Conservation (phyloP, 1,140 invertebrate genomes). For the Diplogasteroides magnus region DNA sequence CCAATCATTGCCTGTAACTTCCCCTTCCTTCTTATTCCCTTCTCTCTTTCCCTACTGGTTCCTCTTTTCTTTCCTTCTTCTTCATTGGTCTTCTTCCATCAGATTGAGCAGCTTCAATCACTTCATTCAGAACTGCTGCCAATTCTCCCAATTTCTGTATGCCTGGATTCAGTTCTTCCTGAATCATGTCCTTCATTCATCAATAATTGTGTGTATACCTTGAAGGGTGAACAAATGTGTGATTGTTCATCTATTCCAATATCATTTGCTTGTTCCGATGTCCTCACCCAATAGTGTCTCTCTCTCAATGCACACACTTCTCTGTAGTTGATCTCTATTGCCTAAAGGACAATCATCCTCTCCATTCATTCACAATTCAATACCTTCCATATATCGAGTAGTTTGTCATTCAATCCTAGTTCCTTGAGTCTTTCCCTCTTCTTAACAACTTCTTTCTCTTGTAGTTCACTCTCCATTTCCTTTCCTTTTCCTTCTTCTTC, state of each 20-base stretch:
- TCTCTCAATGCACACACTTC: conserved; percentile 47
- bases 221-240: conserved; percentile 52
- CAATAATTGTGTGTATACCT: conserved; percentile 29
- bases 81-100: not conserved
- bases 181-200: conserved; percentile 1
- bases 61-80: no score
- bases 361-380: not conserved
- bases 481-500: conserved; percentile 10
- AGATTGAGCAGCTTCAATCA: conserved; percentile 9
- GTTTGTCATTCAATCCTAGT: conserved; percentile 31
- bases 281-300: conserved; percentile 45
- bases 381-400: conserved; percentile 20
- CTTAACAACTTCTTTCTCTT: conserved; percentile 15
- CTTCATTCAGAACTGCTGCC: conserved; percentile 35
- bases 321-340: conserved; percentile 43
- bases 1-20: no score
- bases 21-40: no score
- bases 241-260: conserved; percentile 48
- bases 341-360: conserved; percentile 29
- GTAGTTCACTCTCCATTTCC: conserved; percentile 10
- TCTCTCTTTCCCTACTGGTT: no score
- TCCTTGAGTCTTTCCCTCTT: conserved; percentile 27
- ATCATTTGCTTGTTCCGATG: conserved; percentile 42
- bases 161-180: conserved; percentile 47
- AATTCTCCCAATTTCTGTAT: conserved; percentile 34